These are phyloP conservation scores for Isoperla grammatica DNA, from an alignment of 2,888 invertebrate genomes.

Conservation along the genomic window DNA sequence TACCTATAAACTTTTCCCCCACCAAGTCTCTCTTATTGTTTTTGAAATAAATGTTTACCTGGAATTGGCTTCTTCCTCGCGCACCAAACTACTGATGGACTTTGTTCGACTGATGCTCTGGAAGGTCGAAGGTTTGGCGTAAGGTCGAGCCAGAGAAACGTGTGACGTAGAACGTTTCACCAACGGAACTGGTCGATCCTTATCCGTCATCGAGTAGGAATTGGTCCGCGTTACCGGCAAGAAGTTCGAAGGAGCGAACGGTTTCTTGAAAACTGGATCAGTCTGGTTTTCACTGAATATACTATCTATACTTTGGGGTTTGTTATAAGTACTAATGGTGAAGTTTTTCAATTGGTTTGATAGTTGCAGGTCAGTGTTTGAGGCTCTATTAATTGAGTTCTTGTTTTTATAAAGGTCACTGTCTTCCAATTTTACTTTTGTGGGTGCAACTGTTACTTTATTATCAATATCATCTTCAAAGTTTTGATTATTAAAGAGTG, in stretches of 20 bases:
- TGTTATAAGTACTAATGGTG: conserved; percentile 36
- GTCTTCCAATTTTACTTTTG: neutral
- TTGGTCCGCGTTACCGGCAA: conserved; percentile 29
- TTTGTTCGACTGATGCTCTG: conserved; percentile 16
- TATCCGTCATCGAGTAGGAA: conserved; percentile 30
- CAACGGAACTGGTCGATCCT: conserved; percentile 34
- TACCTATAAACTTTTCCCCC: too few species aligned
- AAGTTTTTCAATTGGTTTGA: conserved; percentile 34
- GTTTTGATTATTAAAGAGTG: conserved; percentile 7
- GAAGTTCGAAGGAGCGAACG: neutral
- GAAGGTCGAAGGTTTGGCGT: neutral
- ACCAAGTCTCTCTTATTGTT: too few species aligned
- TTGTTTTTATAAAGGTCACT: neutral
- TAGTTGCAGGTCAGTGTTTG: conserved; percentile 5
- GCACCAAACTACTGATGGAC: conserved; percentile 22
- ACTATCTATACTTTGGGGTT: conserved; percentile 11
- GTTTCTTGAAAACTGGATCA: conserved; percentile 6
- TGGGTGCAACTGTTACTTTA: neutral
- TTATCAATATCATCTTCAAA: neutral
- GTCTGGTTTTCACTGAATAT: conserved; percentile 15
- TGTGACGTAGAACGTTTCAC: conserved; percentile 47
- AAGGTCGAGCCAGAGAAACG: conserved; percentile 38
- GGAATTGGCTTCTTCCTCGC: neutral
- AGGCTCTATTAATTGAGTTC: neutral
- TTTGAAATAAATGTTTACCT: too few species aligned